Evolutionary conservation across 2,797 vertebrate genomes (phyloP).

Genomic region (Bradypus variegatus): DNA sequence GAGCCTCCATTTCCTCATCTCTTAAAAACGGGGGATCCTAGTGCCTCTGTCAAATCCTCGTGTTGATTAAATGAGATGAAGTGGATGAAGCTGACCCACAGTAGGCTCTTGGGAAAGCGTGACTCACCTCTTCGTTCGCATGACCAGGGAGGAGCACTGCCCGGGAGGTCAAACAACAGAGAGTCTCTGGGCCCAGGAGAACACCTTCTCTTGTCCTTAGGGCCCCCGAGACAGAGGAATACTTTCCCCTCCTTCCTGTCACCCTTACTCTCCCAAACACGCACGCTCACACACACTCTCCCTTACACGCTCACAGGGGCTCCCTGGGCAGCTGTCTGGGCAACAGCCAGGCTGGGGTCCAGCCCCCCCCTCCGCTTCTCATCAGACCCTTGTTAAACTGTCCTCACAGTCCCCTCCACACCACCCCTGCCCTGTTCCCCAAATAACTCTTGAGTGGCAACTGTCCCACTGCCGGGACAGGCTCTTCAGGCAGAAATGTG

Average conservation of each 20-base stretch:
- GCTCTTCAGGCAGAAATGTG: constrained; percentile 5
- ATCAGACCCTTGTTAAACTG: constrained; percentile 30
- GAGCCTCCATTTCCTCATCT: neutral
- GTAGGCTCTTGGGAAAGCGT: neutral
- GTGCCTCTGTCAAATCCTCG: neutral
- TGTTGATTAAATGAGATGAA: neutral
- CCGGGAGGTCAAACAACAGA: neutral
- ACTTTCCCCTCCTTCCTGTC: neutral
- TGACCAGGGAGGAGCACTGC: neutral
- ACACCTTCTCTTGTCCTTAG: neutral
- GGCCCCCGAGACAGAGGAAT: neutral
- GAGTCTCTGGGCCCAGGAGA: neutral
- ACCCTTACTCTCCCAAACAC: neutral
- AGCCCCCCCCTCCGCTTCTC: neutral
- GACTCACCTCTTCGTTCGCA: neutral
- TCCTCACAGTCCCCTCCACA: neutral
- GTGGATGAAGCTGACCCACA: neutral
- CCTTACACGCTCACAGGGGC: neutral
- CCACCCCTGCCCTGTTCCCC: constrained; percentile 19
- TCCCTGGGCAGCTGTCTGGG: neutral
- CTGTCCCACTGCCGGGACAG: neutral
- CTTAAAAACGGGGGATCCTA: neutral
- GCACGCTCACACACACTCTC: accelerated
- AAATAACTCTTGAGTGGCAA: constrained; percentile 43
- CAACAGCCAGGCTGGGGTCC: neutral